phyloP scores from a whole-genome alignment of 2,797 vertebrate genomes.

The Onychomys torridus region DNA sequence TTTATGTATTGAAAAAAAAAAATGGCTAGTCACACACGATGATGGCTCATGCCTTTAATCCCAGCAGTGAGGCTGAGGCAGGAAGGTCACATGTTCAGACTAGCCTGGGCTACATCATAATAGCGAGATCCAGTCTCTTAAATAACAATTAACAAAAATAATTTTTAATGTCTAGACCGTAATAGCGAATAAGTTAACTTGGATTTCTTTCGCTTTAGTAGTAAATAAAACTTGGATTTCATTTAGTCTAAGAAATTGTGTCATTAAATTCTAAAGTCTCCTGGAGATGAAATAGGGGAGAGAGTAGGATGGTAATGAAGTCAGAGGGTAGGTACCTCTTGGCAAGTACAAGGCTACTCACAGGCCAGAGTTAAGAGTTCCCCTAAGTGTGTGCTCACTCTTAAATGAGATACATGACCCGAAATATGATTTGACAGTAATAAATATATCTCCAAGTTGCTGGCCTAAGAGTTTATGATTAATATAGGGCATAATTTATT shows the following conservation, averaged over 20 bases:
- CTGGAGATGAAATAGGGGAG: background rate
- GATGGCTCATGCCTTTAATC: background rate
- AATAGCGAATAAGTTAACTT: background rate
- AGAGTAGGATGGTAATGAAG: background rate
- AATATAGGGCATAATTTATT: background rate
- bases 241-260: background rate
- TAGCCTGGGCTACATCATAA: background rate
- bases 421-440: background rate
- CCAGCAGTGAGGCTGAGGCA: background rate
- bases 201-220: background rate
- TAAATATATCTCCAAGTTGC: constrained; percentile 7
- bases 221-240: constrained; percentile 34
- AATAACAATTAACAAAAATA: background rate
- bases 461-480: constrained; percentile 5
- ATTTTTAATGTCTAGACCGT: background rate
- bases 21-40: background rate
- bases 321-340: background rate
- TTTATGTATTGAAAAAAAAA: background rate
- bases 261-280: constrained; percentile 37
- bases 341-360: background rate
- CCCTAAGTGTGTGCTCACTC: background rate
- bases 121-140: background rate
- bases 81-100: background rate
- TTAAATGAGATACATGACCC: background rate
- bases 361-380: background rate